Conservation (phyloP, 2,888 invertebrate species). For the Lasioglossum marginatum region DNA sequence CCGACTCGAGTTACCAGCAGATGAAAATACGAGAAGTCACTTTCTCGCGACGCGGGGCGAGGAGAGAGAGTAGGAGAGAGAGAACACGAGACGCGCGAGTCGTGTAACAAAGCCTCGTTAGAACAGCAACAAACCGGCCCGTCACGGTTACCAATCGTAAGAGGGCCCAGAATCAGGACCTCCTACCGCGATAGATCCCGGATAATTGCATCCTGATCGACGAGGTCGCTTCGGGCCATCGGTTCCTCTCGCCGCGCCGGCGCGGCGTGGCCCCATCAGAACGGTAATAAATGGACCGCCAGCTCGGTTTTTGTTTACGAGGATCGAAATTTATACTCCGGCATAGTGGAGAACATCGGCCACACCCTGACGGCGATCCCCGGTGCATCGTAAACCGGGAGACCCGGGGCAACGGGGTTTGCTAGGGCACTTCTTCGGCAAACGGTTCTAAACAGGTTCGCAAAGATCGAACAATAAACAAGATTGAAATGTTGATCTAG, state of each 20-base stretch:
- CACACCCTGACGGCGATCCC: slow-evolving; percentile 45
- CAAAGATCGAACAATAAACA: neutral
- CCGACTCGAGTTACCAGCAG: slow-evolving; percentile 61
- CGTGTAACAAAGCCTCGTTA: slow-evolving; percentile 67
- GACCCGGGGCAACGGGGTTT: neutral
- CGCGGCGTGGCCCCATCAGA: neutral
- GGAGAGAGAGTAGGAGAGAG: neutral
- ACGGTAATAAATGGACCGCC: slow-evolving; percentile 61
- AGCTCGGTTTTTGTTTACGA: slow-evolving; percentile 25
- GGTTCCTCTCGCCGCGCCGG: slow-evolving; percentile 35
- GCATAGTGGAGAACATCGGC: slow-evolving; percentile 17
- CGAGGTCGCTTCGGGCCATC: slow-evolving; percentile 73
- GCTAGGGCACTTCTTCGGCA: neutral
- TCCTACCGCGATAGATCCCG: slow-evolving; percentile 69
- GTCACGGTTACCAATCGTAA: slow-evolving; percentile 45
- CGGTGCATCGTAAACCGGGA: slow-evolving; percentile 43
- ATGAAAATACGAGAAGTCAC: slow-evolving; percentile 66
- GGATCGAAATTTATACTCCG: slow-evolving; percentile 59
- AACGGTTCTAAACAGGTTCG: neutral
- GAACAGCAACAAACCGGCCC: slow-evolving; percentile 42
- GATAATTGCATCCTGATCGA: slow-evolving; percentile 76
- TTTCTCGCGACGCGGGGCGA: slow-evolving; percentile 44
- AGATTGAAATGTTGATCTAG: neutral
- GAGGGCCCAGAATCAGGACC: slow-evolving; percentile 63
- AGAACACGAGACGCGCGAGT: slow-evolving; percentile 57